Base-by-base conservation (phyloP, 2,797 vertebrate species). In the Percopsis omiscomaycus region DNA sequence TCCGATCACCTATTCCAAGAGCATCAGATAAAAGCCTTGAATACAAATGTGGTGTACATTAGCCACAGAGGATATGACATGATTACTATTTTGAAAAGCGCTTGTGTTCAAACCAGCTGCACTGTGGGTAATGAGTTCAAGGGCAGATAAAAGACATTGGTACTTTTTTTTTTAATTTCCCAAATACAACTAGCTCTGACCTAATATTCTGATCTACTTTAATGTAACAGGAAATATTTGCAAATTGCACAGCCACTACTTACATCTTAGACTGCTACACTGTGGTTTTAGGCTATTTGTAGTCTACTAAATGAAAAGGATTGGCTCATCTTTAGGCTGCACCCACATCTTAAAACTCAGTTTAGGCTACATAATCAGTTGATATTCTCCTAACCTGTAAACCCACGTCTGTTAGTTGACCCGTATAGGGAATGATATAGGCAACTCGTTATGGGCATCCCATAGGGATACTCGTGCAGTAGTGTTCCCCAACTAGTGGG, bases 161-260 rank as follows among this genome's bases (percentile, higher is more conserved):
- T 6, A 32, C 67, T 57, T 16, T 3, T 57, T 71, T 14, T 50
- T 42, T 45, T 49, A 47, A 66, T 57, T 58, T 66, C 60, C 53
- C 57, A 1, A 75, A 62, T 74, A 27, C 64, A 71, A 49, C 68
- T 69, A 56, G 61, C 10, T 37, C 71, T 77, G 82, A 83, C 79
- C 83, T 74, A 74, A 74, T 82, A 82, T 78, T 59, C 37, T 83
- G 84, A 83, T 80, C 85, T 69, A 83, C 66, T 75, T 86, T 27
- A 73, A 78, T 77, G 61, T 51, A 74, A 66, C 70, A 78, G 48
- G 58, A 59, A 45, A 71, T 47, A 71, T 69, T 77, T 59, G 29
- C 60, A 75, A 71, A 81, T 76, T 67, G 57, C 71, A 63, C 55
- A 1, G 11, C 42, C 4, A 14, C 30, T 32, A 32, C 30, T 32